Percentiles rank a stretch among this genome's conserved stretches.
phyloP scores from a whole-genome alignment of 2,113 vertebrate genomes.

The Acinonyx jubatus region DNA sequence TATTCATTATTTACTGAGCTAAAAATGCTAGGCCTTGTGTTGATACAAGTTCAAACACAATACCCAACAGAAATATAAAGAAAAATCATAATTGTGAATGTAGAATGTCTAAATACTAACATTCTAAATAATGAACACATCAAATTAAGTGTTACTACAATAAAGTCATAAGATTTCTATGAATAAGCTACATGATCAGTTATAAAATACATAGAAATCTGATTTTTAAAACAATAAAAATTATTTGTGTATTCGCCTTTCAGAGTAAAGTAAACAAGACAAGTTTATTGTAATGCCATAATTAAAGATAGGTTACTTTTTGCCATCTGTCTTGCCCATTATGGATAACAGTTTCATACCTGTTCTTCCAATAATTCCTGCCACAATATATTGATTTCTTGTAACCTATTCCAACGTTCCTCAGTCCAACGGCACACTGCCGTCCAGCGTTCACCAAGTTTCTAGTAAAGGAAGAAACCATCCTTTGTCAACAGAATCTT shows the following conservation, averaged over 20 bases:
- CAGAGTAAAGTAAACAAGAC: not conserved
- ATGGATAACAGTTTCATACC: slow-evolving; percentile 80
- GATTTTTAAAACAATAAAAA: slow-evolving; percentile 18
- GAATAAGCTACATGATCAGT: not conserved
- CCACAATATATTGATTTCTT: slow-evolving; percentile 93
- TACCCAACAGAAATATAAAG: not conserved
- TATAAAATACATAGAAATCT: not conserved
- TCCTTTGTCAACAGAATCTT: not conserved
- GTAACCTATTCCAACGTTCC: slow-evolving; percentile 92
- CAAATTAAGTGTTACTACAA: not conserved
- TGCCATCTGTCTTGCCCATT: not conserved
- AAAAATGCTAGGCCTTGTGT: not conserved
- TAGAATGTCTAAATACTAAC: not conserved
- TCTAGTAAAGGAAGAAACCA: slow-evolving; percentile 80
- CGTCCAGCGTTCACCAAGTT: slow-evolving; percentile 97
- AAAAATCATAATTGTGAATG: not conserved
- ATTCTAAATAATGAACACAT: not conserved
- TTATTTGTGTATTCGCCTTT: not conserved
- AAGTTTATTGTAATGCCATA: not conserved
- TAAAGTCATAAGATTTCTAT: not conserved
- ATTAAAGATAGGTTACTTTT: not conserved
- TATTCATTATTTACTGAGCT: not conserved
- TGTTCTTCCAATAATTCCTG: slow-evolving; percentile 95
- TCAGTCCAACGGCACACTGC: slow-evolving; percentile 99
- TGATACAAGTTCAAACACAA: not conserved